These are phyloP conservation scores for Aleiodes leptofemur DNA, from an alignment of 2,888 invertebrate genomes.

Conservation along the genomic window DNA sequence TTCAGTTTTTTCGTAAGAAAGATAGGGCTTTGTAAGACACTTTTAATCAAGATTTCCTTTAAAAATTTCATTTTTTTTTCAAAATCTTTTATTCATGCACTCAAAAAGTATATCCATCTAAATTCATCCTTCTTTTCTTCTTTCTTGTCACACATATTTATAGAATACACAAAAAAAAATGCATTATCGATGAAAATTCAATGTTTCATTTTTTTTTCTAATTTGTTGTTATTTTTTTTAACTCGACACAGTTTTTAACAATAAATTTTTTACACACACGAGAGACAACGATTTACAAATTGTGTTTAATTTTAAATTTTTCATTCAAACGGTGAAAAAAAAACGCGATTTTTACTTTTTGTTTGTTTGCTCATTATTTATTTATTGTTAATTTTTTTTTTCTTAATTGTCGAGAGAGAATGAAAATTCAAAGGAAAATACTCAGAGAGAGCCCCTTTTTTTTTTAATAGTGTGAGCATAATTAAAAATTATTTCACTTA, in stretches of 20 bases:
- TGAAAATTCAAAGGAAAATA: constrained; percentile 56
- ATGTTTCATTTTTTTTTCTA: constrained; percentile 5
- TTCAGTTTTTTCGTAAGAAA: constrained; percentile 31
- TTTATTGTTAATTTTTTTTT: not conserved
- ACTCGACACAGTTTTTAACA: constrained; percentile 21
- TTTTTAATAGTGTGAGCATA: constrained; percentile 65
- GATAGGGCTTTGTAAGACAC: constrained; percentile 25
- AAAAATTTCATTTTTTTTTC: constrained; percentile 6
- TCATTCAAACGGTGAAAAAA: not conserved
- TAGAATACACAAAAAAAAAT: constrained; percentile 35
- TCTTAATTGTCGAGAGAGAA: constrained; percentile 41
- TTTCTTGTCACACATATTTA: constrained; percentile 22
- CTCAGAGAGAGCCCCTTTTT: constrained; percentile 65
- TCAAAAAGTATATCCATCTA: constrained; percentile 19
- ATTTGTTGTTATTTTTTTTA: not conserved
- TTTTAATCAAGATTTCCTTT: constrained; percentile 14
- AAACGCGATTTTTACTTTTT: constrained; percentile 17
- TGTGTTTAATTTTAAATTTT: constrained; percentile 45
- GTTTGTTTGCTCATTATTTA: constrained; percentile 28
- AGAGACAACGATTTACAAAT: constrained; percentile 32
- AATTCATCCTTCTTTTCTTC: not conserved
- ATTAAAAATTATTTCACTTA: constrained; percentile 66
- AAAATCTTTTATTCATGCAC: constrained; percentile 35
- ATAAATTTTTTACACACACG: constrained; percentile 24
- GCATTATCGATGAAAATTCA: constrained; percentile 29